Percentiles rank a stretch among this genome's conserved stretches.
These are phyloP conservation scores for Condylostylus longicornis DNA, from an alignment of 1,140 invertebrate genomes.

Conservation along the genomic window DNA sequence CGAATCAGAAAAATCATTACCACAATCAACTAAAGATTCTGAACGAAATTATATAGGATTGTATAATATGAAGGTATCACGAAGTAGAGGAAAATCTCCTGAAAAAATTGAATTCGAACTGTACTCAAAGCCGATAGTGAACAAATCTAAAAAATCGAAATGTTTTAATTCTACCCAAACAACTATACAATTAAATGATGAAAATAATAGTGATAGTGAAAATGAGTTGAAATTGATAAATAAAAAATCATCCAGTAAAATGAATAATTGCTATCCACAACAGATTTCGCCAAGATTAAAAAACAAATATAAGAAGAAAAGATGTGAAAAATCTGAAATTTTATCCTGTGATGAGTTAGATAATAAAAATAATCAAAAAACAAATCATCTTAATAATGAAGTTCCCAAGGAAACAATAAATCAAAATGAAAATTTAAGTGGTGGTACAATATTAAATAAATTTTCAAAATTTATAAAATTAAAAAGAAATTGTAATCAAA, in stretches of 20 bases:
- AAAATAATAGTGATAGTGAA: neutral
- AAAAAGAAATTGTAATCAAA: conserved; percentile 9
- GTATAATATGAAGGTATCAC: no score
- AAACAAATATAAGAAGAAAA: conserved; percentile 11
- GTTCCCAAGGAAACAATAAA: conserved; percentile 6
- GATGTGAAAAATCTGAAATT: no score
- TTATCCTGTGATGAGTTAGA: conserved; percentile 19
- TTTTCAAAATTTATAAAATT: conserved; percentile 21
- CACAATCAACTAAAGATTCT: no score
- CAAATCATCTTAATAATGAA: conserved; percentile 5
- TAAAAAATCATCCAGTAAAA: neutral
- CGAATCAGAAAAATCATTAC: no score
- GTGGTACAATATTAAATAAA: no score
- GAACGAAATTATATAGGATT: no score
- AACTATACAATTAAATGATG: neutral
- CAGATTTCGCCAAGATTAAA: conserved; percentile 6
- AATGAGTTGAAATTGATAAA: neutral
- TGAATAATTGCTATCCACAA: conserved; percentile 4
- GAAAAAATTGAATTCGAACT: conserved; percentile 26
- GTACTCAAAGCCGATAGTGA: no score
- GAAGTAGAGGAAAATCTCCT: no score
- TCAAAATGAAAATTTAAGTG: no score
- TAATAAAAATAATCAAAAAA: conserved; percentile 20
- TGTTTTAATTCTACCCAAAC: neutral
- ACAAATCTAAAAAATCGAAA: neutral